These are phyloP conservation scores for Chymomyza amoena DNA, from an alignment of 2,888 invertebrate genomes.

Conservation along the genomic window DNA sequence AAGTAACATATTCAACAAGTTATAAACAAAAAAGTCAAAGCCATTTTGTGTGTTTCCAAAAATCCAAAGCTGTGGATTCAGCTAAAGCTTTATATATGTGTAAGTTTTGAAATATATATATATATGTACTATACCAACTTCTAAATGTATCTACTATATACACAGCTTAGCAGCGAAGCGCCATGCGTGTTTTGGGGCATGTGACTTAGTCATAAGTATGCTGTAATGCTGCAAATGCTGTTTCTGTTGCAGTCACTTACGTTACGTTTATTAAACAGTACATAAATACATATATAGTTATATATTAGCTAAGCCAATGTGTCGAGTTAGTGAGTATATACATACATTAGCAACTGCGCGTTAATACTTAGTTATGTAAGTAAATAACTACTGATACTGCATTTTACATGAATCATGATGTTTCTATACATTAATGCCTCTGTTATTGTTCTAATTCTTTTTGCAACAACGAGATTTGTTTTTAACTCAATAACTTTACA, in stretches of 20 bases:
- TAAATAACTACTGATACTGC: slow-evolving; percentile 48
- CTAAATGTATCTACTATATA: background rate
- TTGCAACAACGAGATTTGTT: background rate
- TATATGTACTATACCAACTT: background rate
- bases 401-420: slow-evolving; percentile 30
- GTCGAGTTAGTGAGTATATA: slow-evolving; percentile 15
- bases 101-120: background rate
- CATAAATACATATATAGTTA: background rate
- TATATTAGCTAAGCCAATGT: slow-evolving; percentile 30
- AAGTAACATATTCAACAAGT: slow-evolving; percentile 17
- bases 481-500: background rate
- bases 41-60: slow-evolving; percentile 52
- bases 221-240: slow-evolving; percentile 35
- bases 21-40: slow-evolving; percentile 50
- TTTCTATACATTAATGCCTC: slow-evolving; percentile 4
- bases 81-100: slow-evolving; percentile 58
- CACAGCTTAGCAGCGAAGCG: slow-evolving; percentile 27
- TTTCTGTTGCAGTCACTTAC: slow-evolving; percentile 42
- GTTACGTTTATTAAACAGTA: slow-evolving; percentile 22
- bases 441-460: background rate
- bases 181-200: slow-evolving; percentile 34
- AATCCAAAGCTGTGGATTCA: slow-evolving; percentile 38
- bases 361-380: slow-evolving; percentile 46
- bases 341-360: background rate
- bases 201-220: slow-evolving; percentile 60